Percentiles rank a stretch among this genome's conserved stretches.
Evolutionary conservation across 2,797 vertebrate genomes (phyloP).

Genomic region (Phoxinus dragarum): DNA sequence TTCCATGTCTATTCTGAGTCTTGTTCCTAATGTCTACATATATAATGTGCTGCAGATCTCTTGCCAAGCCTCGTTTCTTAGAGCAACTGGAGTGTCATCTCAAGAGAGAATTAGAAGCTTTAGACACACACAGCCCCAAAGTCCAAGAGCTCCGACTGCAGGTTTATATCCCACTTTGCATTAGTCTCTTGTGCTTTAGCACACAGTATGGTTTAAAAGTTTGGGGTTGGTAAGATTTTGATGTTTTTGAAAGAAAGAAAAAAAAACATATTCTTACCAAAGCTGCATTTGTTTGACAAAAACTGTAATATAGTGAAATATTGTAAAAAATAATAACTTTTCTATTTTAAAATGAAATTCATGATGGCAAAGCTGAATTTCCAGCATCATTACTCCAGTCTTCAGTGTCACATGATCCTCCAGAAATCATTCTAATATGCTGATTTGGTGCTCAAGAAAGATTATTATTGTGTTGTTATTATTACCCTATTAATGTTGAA

Average conservation of each 20-base stretch:
- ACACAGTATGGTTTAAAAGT: not conserved
- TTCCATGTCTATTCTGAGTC: not conserved
- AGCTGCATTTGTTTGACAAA: not conserved
- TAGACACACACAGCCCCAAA: slow-evolving; percentile 70
- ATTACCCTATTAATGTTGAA: not conserved
- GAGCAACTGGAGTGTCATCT: slow-evolving; percentile 78
- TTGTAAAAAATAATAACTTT: not conserved
- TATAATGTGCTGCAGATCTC: slow-evolving; percentile 56
- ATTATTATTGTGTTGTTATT: not conserved
- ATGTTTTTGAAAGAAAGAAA: not conserved
- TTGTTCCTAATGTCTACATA: slow-evolving; percentile 9
- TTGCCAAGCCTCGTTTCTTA: slow-evolving; percentile 78
- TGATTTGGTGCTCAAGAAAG: not conserved
- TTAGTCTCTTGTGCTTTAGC: not conserved
- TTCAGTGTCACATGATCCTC: not conserved
- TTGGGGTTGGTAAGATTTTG: not conserved
- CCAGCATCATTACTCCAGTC: not conserved
- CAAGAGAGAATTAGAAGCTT: slow-evolving; percentile 76
- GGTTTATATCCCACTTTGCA: slow-evolving; percentile 66
- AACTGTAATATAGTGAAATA: not conserved
- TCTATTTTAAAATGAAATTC: not conserved
- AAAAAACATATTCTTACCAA: not conserved
- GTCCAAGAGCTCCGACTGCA: slow-evolving; percentile 81
- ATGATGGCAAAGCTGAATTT: not conserved
- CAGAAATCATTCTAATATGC: not conserved